These are phyloP conservation scores for Uropsilus gracilis DNA, from an alignment of 2,113 vertebrate genomes.

Conservation along the genomic window DNA sequence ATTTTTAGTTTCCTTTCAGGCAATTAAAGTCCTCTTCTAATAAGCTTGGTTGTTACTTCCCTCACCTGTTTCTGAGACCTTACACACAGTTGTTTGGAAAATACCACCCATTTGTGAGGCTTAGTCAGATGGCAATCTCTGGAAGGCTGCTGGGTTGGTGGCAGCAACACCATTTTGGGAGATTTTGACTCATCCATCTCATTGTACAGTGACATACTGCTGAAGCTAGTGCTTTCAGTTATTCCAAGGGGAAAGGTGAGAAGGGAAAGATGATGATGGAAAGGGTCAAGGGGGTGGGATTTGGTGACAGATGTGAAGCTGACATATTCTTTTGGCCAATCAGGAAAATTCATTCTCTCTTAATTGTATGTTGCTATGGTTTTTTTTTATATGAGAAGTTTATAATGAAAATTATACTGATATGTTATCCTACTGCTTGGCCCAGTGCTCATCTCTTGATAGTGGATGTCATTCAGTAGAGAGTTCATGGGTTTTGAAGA, in stretches of 20 bases:
- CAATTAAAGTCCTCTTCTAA: conserved; percentile 39
- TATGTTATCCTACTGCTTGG: background rate
- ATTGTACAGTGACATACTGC: background rate
- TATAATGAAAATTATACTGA: background rate
- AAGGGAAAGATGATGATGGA: background rate
- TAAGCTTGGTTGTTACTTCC: background rate
- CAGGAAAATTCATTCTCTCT: background rate
- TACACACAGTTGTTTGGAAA: background rate
- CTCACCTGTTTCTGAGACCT: conserved; percentile 4
- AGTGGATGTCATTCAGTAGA: background rate
- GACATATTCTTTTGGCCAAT: background rate
- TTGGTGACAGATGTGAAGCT: background rate
- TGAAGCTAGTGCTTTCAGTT: background rate
- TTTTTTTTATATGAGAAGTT: background rate
- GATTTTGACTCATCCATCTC: background rate
- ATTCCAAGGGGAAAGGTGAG: background rate
- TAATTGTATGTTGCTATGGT: background rate
- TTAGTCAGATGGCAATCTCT: background rate
- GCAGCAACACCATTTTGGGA: fast-evolving
- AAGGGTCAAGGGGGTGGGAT: background rate
- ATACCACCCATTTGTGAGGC: background rate
- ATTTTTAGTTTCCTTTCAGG: conserved; percentile 44
- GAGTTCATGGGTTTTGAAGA: background rate
- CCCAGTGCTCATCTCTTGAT: background rate
- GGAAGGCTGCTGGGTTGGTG: background rate